phyloP scores from a whole-genome alignment of 1,140 invertebrate genomes.

The Luehdorfia chinensis region DNA sequence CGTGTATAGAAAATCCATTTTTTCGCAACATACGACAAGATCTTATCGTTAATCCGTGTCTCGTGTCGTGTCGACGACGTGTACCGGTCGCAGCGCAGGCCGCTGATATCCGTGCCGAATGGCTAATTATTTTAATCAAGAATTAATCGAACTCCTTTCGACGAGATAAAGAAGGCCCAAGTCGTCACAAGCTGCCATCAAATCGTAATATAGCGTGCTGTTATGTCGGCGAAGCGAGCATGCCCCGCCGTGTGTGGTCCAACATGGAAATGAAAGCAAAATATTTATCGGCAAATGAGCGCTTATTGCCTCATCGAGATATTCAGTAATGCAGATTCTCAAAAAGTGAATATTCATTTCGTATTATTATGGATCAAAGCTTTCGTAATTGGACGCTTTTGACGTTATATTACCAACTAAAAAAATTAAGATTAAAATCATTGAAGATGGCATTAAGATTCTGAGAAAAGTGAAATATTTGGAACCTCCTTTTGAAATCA shows the following conservation, averaged over 20 bases:
- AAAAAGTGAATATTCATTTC: conserved; percentile 38
- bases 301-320: conserved; percentile 41
- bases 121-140: conserved; percentile 49
- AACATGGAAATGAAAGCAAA: conserved; percentile 42
- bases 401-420: too few relatives aligned
- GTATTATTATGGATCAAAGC: too few relatives aligned
- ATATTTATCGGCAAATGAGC: conserved; percentile 63
- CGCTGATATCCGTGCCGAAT: conserved; percentile 33
- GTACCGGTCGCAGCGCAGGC: background rate
- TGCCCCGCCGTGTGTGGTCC: conserved; percentile 57
- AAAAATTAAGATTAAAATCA: too few relatives aligned
- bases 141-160: conserved; percentile 42
- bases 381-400: too few relatives aligned
- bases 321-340: conserved; percentile 39
- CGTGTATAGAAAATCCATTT: too few relatives aligned
- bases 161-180: conserved; percentile 31
- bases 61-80: background rate
- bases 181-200: conserved; percentile 42
- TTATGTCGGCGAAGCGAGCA: conserved; percentile 33
- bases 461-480: too few relatives aligned
- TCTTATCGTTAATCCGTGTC: background rate
- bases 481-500: too few relatives aligned
- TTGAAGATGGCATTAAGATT: too few relatives aligned
- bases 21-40: too few relatives aligned
- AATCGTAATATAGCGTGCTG: conserved; percentile 42